A percentile compares a stretch with the other conserved stretches of the same genome.
phyloP scores from a whole-genome alignment of 1,140 invertebrate species.

The Stenopsyche tienmushanensis region DNA sequence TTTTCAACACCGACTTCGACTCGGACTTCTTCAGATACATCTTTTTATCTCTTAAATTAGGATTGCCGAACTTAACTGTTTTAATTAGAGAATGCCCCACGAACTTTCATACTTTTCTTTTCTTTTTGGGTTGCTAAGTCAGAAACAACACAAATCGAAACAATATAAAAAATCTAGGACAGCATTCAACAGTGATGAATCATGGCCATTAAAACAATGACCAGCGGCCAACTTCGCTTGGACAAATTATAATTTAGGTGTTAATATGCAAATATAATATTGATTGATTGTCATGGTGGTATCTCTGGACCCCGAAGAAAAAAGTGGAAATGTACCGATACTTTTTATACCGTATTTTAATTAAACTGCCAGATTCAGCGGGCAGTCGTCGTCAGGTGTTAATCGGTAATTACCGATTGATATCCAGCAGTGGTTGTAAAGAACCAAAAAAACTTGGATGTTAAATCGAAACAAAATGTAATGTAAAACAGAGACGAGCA shows the following conservation, averaged over 20 bases:
- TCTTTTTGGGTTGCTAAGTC: no score
- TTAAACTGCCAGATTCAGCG: slow-evolving; percentile 4
- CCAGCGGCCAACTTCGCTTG: background rate
- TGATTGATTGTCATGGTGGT: background rate
- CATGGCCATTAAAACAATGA: background rate
- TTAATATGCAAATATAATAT: slow-evolving; percentile 2
- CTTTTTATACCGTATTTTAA: slow-evolving; percentile 3
- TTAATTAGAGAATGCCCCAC: no score
- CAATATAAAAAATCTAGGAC: no score
- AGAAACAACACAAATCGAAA: no score
- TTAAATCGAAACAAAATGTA: no score
- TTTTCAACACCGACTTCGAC: no score
- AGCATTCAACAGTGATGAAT: background rate
- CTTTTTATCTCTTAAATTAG: no score
- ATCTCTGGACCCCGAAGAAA: background rate
- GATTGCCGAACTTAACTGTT: no score
- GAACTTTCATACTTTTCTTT: no score
- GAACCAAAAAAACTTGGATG: no score
- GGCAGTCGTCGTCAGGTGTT: slow-evolving; percentile 4
- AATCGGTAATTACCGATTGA: slow-evolving; percentile 24
- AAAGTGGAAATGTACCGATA: background rate
- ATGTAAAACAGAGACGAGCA: no score
- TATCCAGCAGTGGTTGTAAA: background rate
- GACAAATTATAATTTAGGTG: slow-evolving; percentile 9
- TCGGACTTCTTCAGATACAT: no score